These are phyloP conservation scores for Papilio xuthus DNA, from an alignment of 1,140 invertebrate species.

Conservation along the genomic window DNA sequence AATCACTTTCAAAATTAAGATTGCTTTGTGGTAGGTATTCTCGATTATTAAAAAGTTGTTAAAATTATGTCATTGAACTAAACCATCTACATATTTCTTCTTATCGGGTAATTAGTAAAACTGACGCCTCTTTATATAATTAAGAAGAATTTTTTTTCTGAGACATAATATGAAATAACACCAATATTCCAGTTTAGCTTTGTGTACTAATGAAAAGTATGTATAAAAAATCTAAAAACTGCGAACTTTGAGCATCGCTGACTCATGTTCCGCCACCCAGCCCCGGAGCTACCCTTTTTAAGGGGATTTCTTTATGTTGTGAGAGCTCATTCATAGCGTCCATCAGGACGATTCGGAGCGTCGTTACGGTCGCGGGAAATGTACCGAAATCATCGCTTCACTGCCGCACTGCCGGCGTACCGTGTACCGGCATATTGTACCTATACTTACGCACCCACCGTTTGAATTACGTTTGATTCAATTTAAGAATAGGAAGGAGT, in stretches of 20 bases:
- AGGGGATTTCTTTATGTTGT: conserved; percentile 82
- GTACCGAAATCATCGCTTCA: conserved; percentile 81
- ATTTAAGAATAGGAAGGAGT: conserved; percentile 51
- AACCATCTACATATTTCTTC: no score
- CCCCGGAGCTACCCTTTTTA: conserved; percentile 80
- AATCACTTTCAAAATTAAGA: background rate
- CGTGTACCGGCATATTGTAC: conserved; percentile 75
- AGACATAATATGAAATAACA: background rate
- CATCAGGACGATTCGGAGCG: conserved; percentile 78
- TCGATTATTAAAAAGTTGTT: background rate
- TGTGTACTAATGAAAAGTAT: background rate
- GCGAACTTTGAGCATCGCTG: conserved; percentile 58
- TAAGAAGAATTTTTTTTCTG: background rate
- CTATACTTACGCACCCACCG: conserved; percentile 47
- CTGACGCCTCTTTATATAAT: no score
- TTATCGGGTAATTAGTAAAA: no score
- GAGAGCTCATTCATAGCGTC: conserved; percentile 81
- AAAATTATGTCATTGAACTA: background rate
- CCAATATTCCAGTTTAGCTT: background rate
- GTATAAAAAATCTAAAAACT: background rate
- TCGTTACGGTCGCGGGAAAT: conserved; percentile 80
- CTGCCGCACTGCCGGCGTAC: conserved; percentile 60
- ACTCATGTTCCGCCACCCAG: conserved; percentile 70
- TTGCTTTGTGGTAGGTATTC: no score
- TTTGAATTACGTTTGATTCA: conserved; percentile 55